A percentile compares a stretch with the other conserved stretches of the same genome.
Evolutionary conservation across 2,797 vertebrate species (phyloP).

Genomic region (Hemitrygon akajei): DNA sequence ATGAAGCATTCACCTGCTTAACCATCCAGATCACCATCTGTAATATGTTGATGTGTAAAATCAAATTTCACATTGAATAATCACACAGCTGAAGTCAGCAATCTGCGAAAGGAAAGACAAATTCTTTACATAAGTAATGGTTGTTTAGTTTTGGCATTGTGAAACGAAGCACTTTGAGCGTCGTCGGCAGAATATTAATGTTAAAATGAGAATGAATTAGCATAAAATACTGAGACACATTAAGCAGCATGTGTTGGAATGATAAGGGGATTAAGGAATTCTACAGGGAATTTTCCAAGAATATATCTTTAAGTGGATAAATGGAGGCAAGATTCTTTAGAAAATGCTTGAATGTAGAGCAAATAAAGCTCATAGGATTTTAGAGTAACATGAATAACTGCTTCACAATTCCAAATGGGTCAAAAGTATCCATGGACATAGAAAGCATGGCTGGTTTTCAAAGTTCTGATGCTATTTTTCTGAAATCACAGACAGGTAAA

Average conservation of each 20-base stretch:
- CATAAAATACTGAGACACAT: conserved; percentile 29
- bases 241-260: conserved; percentile 12
- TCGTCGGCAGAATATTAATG: conserved; percentile 34
- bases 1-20: conserved; percentile 35
- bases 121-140: conserved; percentile 31
- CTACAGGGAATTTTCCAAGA: conserved; percentile 6
- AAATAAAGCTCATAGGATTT: background rate
- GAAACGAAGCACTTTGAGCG: conserved; percentile 18
- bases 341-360: background rate
- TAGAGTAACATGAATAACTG: background rate
- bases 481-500: background rate
- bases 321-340: conserved; percentile 20
- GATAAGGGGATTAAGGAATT: conserved; percentile 36
- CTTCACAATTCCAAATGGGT: background rate
- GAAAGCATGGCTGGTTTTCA: background rate
- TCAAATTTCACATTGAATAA: conserved; percentile 29
- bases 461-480: background rate
- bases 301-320: conserved; percentile 25
- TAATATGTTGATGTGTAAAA: conserved; percentile 28
- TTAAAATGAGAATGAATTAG: conserved; percentile 32
- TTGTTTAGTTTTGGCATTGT: conserved; percentile 29
- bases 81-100: conserved; percentile 30
- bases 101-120: conserved; percentile 24
- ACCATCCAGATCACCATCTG: conserved; percentile 21
- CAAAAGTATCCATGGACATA: conserved; percentile 15